Base-by-base conservation (phyloP, 2,113 vertebrate genomes). In the Argyrosomus japonicus region DNA sequence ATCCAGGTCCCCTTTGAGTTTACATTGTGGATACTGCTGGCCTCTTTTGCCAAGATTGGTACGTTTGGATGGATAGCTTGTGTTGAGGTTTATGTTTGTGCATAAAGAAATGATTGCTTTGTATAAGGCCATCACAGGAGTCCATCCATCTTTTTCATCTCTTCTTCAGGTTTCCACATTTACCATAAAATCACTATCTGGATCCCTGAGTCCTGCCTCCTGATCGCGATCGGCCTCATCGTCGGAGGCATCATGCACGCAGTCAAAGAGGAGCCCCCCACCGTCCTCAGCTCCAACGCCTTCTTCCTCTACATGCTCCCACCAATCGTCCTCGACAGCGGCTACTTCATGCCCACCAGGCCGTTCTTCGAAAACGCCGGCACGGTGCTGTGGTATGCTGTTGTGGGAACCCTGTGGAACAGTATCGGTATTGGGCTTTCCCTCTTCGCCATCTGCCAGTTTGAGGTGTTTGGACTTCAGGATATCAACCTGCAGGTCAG, bases 221-320 rank as follows among this genome's bases (percentile, higher is more conserved):
- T 99, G 27, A 98, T 99, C 74, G 86, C 92, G 82, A 95, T 98
- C n/a, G 98, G 98, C 83, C 94, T 99, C 58, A 95, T 99, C 1
- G 96, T 99, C 2, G 97, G 98, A 12, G 97, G 93, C 53, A 97
- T 99, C 84, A 98, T 99, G 93, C 95, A 98, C 79, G 95, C 96
- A 0, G 96, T 97, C 1, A 95, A 97, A 50, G 96, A 98, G 88
- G 95, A 96, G 81, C 97, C 97, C 2, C 97, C 97, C 0, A 96
- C 97, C 0, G 97, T 96, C 5, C 97, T 99, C 93, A 96, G 91
- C 91, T 97, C 96, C 0, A 96, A 97, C 17, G 96, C 97, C 51
- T 99, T 99, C 91, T 98, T 99, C 94, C 91, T 99, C 43, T 99
- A 97, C 83, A 96, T 99, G 87, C 94, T 99, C 7, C 98, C 97